Evolutionary conservation across 1,140 invertebrate species (phyloP), one percentile per base, ranked within the genome.

Genomic region (Aphaenogaster rudis): DNA sequence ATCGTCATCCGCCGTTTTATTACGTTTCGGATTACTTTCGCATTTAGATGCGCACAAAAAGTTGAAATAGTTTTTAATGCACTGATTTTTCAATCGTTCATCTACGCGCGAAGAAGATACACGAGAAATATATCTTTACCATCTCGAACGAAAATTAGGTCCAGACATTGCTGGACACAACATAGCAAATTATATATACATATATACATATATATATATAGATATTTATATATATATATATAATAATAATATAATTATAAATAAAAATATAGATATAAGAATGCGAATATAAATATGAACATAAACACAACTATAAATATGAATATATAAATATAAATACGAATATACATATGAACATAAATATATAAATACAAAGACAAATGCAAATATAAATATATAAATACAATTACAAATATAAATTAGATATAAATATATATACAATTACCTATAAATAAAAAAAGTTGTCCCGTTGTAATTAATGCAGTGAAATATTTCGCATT

Each of bases 401-500:
- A 80, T 80, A 79, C 33, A 61, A 59, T 71, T 72, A 71, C 39
- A 69, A n/a, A 57, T 28, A 74, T 21, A 36, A 36, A 82, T 39
- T 39, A 45, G 8, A 72, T 50, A 71, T 17, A 72, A 17, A 79
- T 57, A 63, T 1, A 77, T 28, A 77, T 11, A 77, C 2, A 42
- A n/a, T 45, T 52, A 28, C 50, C 13, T 67, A 59, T 48, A 69
- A 17, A 82, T 33, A 74, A 54, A 15, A 54, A 74, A 64, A 66
- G 45, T 77, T 13, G 48, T 72, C 67, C 67, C 67, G 42, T 84
- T 84, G 36, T 84, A 84, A 74, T 84, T 74, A 74, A 84, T 76
- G 69, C 80, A 48, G 80, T 74, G 33, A 84, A 84, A 84, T 84
- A 76, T 84, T 84, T 76, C 80, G 21, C 28, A 4, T 59, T 74